These are phyloP conservation scores for Amiota mariae DNA, from an alignment of 2,888 invertebrate genomes.

Conservation along the genomic window DNA sequence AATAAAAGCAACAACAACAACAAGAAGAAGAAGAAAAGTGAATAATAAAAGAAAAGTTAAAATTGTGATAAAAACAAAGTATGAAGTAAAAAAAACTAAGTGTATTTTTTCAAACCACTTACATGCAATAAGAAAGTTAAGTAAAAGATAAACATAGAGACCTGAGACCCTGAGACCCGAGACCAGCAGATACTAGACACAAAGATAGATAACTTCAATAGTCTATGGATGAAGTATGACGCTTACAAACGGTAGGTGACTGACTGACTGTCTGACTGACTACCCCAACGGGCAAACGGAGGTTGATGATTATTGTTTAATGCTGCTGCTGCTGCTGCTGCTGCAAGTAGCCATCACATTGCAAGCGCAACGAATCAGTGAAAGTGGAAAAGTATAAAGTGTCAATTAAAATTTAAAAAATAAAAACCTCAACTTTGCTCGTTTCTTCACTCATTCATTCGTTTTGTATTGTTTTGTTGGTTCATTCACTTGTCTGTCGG, in stretches of 20 bases:
- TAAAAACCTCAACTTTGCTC: not conserved
- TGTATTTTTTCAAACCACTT: not conserved
- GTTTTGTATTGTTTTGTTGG: constrained; percentile 36
- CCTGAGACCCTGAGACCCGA: no score
- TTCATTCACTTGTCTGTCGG: constrained; percentile 37
- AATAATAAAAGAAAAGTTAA: not conserved
- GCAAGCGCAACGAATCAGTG: constrained; percentile 60
- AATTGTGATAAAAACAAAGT: not conserved
- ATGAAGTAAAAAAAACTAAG: not conserved
- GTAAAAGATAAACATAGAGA: constrained; percentile 55
- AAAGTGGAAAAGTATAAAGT: constrained; percentile 59
- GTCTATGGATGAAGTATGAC: no score
- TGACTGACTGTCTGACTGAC: no score
- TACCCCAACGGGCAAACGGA: no score
- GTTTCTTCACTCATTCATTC: constrained; percentile 37
- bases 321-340: constrained; percentile 48
- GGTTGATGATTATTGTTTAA: constrained; percentile 50
- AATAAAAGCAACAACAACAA: constrained; percentile 1
- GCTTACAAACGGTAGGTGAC: no score
- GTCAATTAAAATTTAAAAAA: constrained; percentile 55
- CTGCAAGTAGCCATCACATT: constrained; percentile 27
- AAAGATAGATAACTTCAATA: no score
- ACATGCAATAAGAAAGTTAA: constrained; percentile 25
- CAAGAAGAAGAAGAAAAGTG: not conserved
- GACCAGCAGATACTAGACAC: no score